phyloP scores from a whole-genome alignment of 1,140 invertebrate genomes.

The Xylocopa sonorina region DNA sequence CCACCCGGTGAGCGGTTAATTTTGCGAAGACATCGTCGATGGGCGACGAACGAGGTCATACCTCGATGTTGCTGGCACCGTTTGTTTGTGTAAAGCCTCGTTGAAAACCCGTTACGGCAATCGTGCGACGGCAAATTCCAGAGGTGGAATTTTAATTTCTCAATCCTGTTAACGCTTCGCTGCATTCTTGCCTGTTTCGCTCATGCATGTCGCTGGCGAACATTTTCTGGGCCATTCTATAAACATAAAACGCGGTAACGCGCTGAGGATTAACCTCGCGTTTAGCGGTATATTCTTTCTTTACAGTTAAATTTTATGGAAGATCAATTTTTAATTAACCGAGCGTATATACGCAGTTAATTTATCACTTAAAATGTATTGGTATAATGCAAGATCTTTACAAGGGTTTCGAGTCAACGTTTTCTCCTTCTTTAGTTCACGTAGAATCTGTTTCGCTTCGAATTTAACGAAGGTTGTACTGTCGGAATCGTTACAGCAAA shows the following conservation, averaged over 20 bases:
- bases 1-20: slow-evolving; percentile 19
- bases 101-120: slow-evolving; percentile 57
- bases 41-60: slow-evolving; percentile 55
- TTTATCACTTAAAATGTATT: no score
- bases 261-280: background rate
- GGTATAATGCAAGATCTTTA: no score
- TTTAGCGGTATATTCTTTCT: background rate
- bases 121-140: slow-evolving; percentile 48
- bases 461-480: background rate
- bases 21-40: slow-evolving; percentile 22
- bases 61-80: slow-evolving; percentile 29
- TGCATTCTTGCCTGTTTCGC: slow-evolving; percentile 43
- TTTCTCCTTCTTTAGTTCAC: background rate
- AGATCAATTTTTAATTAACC: background rate
- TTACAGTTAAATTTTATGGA: background rate
- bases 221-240: background rate
- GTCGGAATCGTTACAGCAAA: background rate
- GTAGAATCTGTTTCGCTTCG: no score
- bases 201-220: slow-evolving; percentile 9
- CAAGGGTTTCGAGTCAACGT: no score
- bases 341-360: background rate
- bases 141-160: slow-evolving; percentile 66
- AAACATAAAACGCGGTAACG: background rate
- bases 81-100: slow-evolving; percentile 30
- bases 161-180: slow-evolving; percentile 60